phyloP scores from a whole-genome alignment of 2,113 vertebrate genomes.

The Pleuronectes platessa region DNA sequence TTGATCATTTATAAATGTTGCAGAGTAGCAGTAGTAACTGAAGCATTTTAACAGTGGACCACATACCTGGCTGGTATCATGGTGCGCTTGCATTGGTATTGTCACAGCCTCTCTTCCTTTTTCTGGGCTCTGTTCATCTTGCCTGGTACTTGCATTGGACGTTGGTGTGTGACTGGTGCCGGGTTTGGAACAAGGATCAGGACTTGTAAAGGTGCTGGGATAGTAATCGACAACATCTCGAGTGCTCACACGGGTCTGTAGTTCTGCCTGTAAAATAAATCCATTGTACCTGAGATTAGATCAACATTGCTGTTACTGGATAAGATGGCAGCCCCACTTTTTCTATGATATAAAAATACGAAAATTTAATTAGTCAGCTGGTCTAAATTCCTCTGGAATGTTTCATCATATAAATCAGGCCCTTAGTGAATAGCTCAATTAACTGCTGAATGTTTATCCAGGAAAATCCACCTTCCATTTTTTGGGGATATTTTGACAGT shows the following conservation, averaged over 20 bases:
- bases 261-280: constrained; percentile 76
- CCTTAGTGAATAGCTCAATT: background rate
- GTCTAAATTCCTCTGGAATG: background rate
- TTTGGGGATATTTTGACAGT: too few relatives aligned
- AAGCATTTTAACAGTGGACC: background rate
- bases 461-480: too few relatives aligned
- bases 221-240: constrained; percentile 72
- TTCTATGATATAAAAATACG: too few relatives aligned
- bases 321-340: too few relatives aligned
- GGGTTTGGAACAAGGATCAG: background rate
- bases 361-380: too few relatives aligned
- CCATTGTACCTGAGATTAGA: background rate
- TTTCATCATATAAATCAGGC: background rate
- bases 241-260: constrained; percentile 74
- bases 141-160: constrained; percentile 1
- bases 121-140: constrained; percentile 11
- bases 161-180: background rate
- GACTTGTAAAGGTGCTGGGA: constrained; percentile 9
- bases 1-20: background rate
- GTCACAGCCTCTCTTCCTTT: background rate
- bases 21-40: background rate
- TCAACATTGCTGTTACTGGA: background rate
- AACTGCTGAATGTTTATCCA: background rate
- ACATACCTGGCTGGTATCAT: constrained; percentile 50
- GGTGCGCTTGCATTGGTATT: background rate